phyloP scores from a whole-genome alignment of 2,113 vertebrate species.

The Platysteira castanea region DNA sequence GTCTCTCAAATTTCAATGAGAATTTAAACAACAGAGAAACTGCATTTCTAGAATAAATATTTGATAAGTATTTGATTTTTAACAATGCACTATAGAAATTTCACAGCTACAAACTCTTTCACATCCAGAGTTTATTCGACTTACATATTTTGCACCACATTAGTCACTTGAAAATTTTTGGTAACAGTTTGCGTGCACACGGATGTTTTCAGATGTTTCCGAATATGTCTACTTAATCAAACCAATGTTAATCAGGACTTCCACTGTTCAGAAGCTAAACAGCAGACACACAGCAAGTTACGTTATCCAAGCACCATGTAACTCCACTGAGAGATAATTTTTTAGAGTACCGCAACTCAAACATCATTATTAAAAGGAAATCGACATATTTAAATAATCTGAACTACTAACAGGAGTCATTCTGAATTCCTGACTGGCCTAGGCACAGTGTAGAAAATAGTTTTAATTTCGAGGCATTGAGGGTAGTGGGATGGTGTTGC shows the following conservation, averaged over 20 bases:
- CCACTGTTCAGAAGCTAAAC: neutral
- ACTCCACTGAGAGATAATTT: accelerated
- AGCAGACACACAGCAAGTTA: neutral
- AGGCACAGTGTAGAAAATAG: accelerated
- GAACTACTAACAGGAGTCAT: neutral
- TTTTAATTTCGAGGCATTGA: neutral
- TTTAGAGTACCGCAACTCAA: neutral
- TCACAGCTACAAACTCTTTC: neutral
- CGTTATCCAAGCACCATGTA: accelerated
- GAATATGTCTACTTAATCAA: neutral
- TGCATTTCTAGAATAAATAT: neutral
- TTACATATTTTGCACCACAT: neutral
- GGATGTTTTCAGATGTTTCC: neutral
- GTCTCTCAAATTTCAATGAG: neutral
- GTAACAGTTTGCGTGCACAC: accelerated
- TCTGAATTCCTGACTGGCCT: neutral
- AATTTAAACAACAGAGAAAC: neutral
- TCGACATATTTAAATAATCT: accelerated
- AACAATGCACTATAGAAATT: accelerated
- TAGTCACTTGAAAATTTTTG: neutral
- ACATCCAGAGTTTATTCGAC: neutral
- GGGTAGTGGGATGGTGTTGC: accelerated
- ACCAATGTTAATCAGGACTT: neutral
- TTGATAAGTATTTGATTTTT: neutral
- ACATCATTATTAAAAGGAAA: neutral